Evolutionary conservation across 2,888 invertebrate genomes (phyloP).

Genomic region (Tubulanus polymorphus): DNA sequence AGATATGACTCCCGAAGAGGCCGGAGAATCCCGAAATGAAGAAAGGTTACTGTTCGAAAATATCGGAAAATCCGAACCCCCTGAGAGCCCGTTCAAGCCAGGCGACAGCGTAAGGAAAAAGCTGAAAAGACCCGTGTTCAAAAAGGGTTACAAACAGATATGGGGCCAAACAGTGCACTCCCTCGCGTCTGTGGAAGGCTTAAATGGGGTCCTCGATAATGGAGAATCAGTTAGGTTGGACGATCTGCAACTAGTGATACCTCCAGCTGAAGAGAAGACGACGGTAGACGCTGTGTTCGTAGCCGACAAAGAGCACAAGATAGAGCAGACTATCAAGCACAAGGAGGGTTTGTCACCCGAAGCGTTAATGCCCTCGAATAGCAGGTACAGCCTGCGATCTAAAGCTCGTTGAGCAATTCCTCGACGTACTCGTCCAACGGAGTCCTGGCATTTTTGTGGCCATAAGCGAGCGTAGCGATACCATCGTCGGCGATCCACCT

Average conservation of each 20-base stretch:
- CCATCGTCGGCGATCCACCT: conserved; percentile 18
- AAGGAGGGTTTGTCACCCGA: not conserved
- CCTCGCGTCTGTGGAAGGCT: not conserved
- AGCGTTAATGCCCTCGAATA: not conserved
- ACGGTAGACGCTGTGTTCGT: not conserved
- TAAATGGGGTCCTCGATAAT: not conserved
- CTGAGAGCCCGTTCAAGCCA: not conserved
- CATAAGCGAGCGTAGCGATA: conserved; percentile 9
- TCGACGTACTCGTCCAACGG: not conserved
- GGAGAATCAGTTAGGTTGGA: not conserved
- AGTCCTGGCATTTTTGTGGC: not conserved
- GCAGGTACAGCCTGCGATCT: not conserved
- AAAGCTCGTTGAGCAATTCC: not conserved
- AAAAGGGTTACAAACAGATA: conserved; percentile 1
- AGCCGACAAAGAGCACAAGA: not conserved
- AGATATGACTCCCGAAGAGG: not conserved
- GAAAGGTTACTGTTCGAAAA: not conserved
- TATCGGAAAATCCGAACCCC: not conserved
- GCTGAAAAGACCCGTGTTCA: not conserved
- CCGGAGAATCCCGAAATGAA: not conserved
- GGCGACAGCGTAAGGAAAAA: not conserved
- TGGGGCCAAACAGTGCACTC: not conserved
- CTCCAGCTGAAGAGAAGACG: not conserved
- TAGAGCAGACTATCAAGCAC: not conserved
- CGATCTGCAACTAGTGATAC: not conserved